These are phyloP conservation scores for Azemiops feae DNA, from an alignment of 2,113 vertebrate genomes.

Conservation along the genomic window DNA sequence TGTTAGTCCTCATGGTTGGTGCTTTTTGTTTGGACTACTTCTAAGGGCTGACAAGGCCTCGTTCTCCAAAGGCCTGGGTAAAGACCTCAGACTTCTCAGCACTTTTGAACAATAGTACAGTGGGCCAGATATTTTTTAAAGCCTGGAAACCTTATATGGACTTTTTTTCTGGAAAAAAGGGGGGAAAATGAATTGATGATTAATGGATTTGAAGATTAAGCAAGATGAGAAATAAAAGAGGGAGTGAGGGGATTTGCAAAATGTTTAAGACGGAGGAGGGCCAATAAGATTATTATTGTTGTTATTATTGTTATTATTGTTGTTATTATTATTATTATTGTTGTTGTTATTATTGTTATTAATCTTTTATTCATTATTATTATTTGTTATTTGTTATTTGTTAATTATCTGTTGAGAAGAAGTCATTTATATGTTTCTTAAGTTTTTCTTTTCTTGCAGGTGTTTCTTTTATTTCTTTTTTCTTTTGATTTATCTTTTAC, in stretches of 20 bases:
- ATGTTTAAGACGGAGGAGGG: not conserved
- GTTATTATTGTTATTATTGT: too few relatives aligned
- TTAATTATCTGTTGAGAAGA: not conserved
- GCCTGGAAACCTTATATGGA: not conserved
- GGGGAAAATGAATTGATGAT: not conserved
- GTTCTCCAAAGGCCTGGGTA: not conserved
- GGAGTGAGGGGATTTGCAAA: not conserved
- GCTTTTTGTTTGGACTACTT: not conserved
- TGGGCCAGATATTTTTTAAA: not conserved
- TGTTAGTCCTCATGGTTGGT: not conserved
- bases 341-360: too few relatives aligned
- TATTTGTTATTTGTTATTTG: too few relatives aligned
- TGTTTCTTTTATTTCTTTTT: not conserved
- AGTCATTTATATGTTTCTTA: not conserved
- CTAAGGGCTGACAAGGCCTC: not conserved
- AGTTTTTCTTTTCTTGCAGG: not conserved
- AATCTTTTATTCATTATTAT: too few relatives aligned
- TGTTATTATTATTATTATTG: not conserved
- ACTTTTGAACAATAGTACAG: not conserved
- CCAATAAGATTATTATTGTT: not conserved
- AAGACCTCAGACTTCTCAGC: not conserved
- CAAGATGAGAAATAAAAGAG: not conserved
- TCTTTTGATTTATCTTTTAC: not conserved
- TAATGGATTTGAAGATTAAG: not conserved
- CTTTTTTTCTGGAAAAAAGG: not conserved